phyloP scores from a whole-genome alignment of 2,113 vertebrate genomes.

The Ifrita kowaldi region DNA sequence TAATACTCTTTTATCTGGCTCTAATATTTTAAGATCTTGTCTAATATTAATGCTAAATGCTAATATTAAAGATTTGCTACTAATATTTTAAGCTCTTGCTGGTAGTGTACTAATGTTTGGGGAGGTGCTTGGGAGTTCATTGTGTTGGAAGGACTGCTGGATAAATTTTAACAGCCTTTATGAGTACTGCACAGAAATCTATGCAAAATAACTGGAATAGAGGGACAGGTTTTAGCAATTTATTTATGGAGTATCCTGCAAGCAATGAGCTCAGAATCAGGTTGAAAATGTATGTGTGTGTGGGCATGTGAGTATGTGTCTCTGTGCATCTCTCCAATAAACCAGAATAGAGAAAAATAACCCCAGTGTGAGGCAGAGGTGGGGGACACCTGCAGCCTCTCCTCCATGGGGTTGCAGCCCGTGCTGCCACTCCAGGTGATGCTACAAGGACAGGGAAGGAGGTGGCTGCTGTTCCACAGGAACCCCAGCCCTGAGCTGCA shows the following conservation, averaged over 20 bases:
- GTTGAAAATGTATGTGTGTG: background rate
- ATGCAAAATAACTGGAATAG: background rate
- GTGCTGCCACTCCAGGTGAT: background rate
- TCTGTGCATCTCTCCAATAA: background rate
- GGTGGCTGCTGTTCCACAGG: background rate
- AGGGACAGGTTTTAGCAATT: background rate
- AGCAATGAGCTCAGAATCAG: background rate
- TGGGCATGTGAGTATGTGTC: background rate
- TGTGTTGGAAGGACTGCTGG: background rate
- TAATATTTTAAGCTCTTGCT: conserved; percentile 46
- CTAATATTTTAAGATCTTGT: conserved; percentile 59
- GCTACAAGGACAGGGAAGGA: background rate
- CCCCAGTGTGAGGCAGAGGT: background rate
- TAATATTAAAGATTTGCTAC: conserved; percentile 32
- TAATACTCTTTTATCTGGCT: conserved; percentile 54
- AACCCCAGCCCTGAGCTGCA: background rate
- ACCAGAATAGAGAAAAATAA: background rate
- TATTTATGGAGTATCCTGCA: background rate
- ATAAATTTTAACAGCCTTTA: background rate
- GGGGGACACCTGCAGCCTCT: background rate
- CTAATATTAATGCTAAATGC: conserved; percentile 57
- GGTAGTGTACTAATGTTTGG: background rate
- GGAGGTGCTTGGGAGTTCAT: conserved; percentile 1
- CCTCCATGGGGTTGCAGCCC: accelerated
- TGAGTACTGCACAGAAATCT: background rate